Evolutionary conservation across 2,797 vertebrate genomes (phyloP).

Genomic region (Bovichtus diacanthus): DNA sequence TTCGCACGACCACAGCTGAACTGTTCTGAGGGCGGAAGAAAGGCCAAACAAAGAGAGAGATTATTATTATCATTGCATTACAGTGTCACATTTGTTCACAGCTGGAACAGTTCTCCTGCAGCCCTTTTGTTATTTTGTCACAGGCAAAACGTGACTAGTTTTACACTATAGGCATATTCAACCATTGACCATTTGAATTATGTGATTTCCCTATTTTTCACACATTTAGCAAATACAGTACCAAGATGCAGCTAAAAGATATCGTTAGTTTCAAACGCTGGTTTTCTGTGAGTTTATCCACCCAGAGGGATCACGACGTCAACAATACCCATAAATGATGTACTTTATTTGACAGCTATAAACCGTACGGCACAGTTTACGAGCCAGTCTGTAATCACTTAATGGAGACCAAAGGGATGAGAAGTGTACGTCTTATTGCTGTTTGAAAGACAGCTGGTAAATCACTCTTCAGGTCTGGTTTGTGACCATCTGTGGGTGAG

Average conservation of each 20-base stretch:
- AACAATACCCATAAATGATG: neutral
- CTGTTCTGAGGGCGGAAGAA: slow-evolving; percentile 45
- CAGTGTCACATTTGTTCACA: neutral
- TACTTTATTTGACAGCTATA: slow-evolving; percentile 11
- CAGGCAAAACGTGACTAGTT: neutral
- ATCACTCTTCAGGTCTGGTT: neutral
- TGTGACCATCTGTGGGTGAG: neutral
- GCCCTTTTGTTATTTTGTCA: neutral
- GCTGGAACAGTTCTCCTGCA: neutral
- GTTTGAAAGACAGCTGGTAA: neutral
- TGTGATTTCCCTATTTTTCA: neutral
- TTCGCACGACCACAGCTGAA: slow-evolving; percentile 80
- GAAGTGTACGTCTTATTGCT: neutral
- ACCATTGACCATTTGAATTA: neutral
- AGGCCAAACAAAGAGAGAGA: neutral
- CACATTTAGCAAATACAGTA: neutral
- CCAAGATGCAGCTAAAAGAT: too few relatives aligned
- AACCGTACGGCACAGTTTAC: slow-evolving; percentile 1
- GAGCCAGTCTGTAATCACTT: neutral
- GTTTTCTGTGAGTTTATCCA: too few relatives aligned
- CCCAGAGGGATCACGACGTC: neutral
- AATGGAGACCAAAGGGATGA: too few relatives aligned
- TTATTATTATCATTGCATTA: neutral
- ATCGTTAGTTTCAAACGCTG: too few relatives aligned
- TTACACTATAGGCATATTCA: neutral